Base-by-base conservation (phyloP, 1,140 invertebrate species). In the Drosophila ogumai region DNA sequence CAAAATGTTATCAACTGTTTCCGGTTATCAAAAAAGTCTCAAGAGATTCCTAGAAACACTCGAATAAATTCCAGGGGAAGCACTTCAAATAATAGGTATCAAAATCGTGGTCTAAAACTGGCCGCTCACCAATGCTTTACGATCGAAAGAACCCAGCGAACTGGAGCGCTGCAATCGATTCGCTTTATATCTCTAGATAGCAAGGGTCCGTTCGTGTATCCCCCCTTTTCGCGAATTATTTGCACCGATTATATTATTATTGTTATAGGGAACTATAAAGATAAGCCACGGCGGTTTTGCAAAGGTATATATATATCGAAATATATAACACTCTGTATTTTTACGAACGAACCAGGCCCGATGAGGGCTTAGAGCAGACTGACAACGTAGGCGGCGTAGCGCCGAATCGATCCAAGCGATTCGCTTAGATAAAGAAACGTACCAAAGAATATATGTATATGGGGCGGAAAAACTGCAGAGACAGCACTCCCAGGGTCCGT, bases 371-470 rank as follows among this genome's bases (percentile, higher is more conserved):
- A 67, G 59, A 67, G 68, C 41, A 72, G 44, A 90, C 86, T 86
- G 72, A 90, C 73, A 91, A 67, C 56, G 71, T 52, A 38, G 71
- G 68, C 58, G 52, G 64, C 72, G 57, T 50, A 49, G 63, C 63
- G 55, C 17, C 15, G 36, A 69, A 78, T 73, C 63, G 64, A 79
- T 50, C 36, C 52, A 56, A 34, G 49, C 67, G 49, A 74, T 49
- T 76, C 71, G 50, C 64, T 81, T 73, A 75, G 67, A 87, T 90
- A 91, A 77, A 80, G 78, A 71, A 67, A 65, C 40, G 47, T 34
- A 52, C 57, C 22, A 56, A 61, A 66, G 15, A 12, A 38, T 44
- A 43, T 61, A 44, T 44, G 43, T 61, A 44, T 9, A 43, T 59
- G 73, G 55, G 64, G 65, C 58, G 47, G 34, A 54, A 65, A 75